These are phyloP conservation scores for Aplochiton taeniatus DNA, from an alignment of 2,797 vertebrate species.

Conservation along the genomic window DNA sequence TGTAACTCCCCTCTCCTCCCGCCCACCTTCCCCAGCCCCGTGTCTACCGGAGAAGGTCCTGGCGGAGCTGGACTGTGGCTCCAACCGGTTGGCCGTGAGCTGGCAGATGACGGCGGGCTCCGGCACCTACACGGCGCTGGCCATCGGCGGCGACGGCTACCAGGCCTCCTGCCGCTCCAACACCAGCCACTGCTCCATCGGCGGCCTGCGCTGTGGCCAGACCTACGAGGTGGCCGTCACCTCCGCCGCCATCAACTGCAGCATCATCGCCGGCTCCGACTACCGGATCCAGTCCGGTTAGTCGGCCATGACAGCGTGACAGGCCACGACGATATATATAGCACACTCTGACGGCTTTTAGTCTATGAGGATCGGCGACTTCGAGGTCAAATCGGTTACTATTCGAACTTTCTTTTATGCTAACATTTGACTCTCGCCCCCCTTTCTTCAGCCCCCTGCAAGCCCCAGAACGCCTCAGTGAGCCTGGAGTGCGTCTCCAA, in stretches of 20 bases:
- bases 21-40: slow-evolving; percentile 51
- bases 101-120: slow-evolving; percentile 56
- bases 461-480: slow-evolving; percentile 50
- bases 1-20: background rate
- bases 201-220: slow-evolving; percentile 58
- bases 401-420: background rate
- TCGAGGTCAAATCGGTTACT: no score
- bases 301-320: slow-evolving; percentile 3
- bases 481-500: slow-evolving; percentile 62
- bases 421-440: background rate
- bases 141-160: slow-evolving; percentile 55
- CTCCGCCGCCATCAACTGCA: slow-evolving; percentile 59
- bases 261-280: slow-evolving; percentile 50
- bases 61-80: slow-evolving; percentile 56
- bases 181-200: slow-evolving; percentile 60
- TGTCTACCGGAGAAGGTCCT: slow-evolving; percentile 62
- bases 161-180: slow-evolving; percentile 57
- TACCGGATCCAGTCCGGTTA: slow-evolving; percentile 66
- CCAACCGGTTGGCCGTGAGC: slow-evolving; percentile 61
- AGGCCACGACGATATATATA: no score
- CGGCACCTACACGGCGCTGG: slow-evolving; percentile 66
- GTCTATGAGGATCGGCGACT: background rate
- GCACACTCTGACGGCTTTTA: background rate
- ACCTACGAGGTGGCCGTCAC: slow-evolving; percentile 64
- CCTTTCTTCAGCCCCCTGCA: slow-evolving; percentile 56